A percentile compares a stretch with the other conserved stretches of the same genome.
phyloP scores from a whole-genome alignment of 2,797 vertebrate genomes.

The Halcyon smyrnensis region DNA sequence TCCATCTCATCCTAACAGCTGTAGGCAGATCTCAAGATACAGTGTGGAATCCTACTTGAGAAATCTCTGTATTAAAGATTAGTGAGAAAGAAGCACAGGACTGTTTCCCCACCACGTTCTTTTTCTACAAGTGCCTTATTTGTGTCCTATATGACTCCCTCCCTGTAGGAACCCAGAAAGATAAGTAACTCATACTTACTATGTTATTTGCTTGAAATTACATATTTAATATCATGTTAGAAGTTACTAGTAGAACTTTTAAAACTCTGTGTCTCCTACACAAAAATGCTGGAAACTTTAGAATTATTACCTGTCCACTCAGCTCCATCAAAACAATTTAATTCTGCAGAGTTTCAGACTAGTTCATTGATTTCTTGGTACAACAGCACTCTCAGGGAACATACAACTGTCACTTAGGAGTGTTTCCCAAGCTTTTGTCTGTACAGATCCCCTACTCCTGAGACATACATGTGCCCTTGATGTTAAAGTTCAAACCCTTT shows the following conservation, averaged over 20 bases:
- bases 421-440: slow-evolving; percentile 18
- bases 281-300: background rate
- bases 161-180: background rate
- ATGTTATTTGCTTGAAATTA: background rate
- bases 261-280: background rate
- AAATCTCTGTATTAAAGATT: background rate
- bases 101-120: background rate
- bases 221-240: background rate
- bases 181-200: background rate
- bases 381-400: background rate
- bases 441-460: slow-evolving; percentile 28
- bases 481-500: slow-evolving; percentile 19
- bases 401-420: slow-evolving; percentile 45
- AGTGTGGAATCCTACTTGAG: background rate
- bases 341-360: background rate
- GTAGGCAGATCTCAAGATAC: background rate
- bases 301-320: background rate
- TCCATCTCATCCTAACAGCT: background rate
- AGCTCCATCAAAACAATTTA: slow-evolving; percentile 22
- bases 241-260: background rate
- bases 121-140: background rate
- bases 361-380: slow-evolving; percentile 22
- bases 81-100: background rate
- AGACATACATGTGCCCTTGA: slow-evolving; percentile 1
- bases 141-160: background rate